Evolutionary conservation across 2,797 vertebrate species (phyloP).

Genomic region (Diplodus sargus): DNA sequence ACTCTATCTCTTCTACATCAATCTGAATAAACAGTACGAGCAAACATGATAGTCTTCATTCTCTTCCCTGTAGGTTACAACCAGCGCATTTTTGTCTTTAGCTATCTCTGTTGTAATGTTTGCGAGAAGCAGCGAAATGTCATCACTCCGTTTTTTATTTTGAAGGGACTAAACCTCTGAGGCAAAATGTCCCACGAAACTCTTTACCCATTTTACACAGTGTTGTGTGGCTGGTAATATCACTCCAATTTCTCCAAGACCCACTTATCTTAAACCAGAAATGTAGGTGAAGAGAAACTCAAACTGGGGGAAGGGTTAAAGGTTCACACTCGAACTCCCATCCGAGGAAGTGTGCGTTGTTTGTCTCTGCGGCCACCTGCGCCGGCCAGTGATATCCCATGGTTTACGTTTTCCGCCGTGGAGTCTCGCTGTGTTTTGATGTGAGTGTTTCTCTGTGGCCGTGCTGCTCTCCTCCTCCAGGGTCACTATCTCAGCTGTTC

Average conservation of each 20-base stretch:
- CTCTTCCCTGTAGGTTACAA: background rate
- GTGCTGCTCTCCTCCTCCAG: constrained; percentile 53
- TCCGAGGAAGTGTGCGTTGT: constrained; percentile 55
- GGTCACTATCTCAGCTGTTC: constrained; percentile 75
- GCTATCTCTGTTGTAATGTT: background rate
- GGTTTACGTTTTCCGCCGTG: constrained; percentile 68
- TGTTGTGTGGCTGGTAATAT: background rate
- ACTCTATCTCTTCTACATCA: constrained; percentile 9
- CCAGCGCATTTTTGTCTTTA: background rate
- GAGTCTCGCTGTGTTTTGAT: constrained; percentile 73
- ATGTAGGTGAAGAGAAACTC: constrained; percentile 20
- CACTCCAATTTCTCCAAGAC: background rate
- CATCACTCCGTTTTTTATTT: background rate
- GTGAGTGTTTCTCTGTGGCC: constrained; percentile 50
- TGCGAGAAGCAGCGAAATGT: background rate
- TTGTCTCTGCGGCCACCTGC: constrained; percentile 73
- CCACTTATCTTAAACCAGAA: background rate
- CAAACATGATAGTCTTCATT: background rate
- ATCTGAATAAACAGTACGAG: constrained; percentile 7
- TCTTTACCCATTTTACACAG: constrained; percentile 10
- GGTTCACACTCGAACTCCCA: constrained; percentile 16
- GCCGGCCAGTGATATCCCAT: constrained; percentile 57
- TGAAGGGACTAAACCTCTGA: background rate
- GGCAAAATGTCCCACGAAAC: background rate
- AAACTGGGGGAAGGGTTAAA: constrained; percentile 56